A percentile compares a stretch with the other conserved stretches of the same genome.
phyloP scores from a whole-genome alignment of 1,140 invertebrate species.

The Plectus sambesii region DNA sequence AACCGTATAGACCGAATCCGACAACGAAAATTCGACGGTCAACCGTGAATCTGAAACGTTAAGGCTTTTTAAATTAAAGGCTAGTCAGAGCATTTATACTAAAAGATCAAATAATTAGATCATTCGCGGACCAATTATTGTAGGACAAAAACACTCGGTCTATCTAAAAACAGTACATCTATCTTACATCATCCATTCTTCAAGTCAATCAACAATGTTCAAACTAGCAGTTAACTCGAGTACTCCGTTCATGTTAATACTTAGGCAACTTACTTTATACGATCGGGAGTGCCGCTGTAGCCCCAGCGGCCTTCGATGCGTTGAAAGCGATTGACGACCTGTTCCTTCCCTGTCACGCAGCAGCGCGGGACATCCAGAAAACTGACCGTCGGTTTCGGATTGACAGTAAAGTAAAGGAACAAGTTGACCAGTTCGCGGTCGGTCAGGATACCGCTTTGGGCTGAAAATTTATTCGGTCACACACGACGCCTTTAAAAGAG shows the following conservation, averaged over 20 bases:
- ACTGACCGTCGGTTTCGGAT: constrained; percentile 60
- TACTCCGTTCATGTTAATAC: constrained; percentile 8
- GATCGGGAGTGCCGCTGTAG: constrained; percentile 71
- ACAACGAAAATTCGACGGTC: constrained; percentile 71
- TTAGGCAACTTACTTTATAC: constrained; percentile 56
- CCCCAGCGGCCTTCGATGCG: constrained; percentile 72
- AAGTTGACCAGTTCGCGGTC: constrained; percentile 64
- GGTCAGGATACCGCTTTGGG: constrained; percentile 56
- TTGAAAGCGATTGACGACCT: constrained; percentile 66
- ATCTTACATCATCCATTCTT: too few relatives aligned
- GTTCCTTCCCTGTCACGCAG: constrained; percentile 69
- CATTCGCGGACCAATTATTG: too few relatives aligned
- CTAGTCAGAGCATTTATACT: too few relatives aligned
- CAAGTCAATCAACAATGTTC: too few relatives aligned
- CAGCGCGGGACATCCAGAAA: constrained; percentile 62
- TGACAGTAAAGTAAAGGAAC: constrained; percentile 69
- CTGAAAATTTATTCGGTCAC: too few relatives aligned
- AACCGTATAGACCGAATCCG: constrained; percentile 76
- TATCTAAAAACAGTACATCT: too few relatives aligned
- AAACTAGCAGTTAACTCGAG: too few relatives aligned
- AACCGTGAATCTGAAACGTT: constrained; percentile 61
- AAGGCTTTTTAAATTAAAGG: constrained; percentile 3
- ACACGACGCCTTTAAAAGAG: too few relatives aligned
- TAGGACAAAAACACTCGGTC: too few relatives aligned
- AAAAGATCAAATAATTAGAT: too few relatives aligned